Evolutionary conservation across 1,140 invertebrate species (phyloP), one percentile per base, ranked within the genome.

Genomic region (Laodelphax striatellus): DNA sequence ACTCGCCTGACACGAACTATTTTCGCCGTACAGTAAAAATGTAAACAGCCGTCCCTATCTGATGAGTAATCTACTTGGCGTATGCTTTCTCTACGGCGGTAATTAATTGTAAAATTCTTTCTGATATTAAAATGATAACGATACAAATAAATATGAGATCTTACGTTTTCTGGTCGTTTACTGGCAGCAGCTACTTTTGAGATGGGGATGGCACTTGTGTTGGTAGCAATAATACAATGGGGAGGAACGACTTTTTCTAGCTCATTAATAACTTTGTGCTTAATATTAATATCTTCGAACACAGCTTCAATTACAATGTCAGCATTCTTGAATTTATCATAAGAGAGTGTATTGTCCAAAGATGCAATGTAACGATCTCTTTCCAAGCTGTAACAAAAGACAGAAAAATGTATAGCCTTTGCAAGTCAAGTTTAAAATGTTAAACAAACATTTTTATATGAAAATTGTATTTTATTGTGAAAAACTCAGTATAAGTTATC

Each of bases 221-320:
- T 99, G 8, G 95, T 92, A 0, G 97, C 97, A 69, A 99, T 87
- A 52, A 99, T 82, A 70, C 95, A 98, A 71, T 99, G 84, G 62
- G 86, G 79, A 3, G 92, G 87, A 21, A 94, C 84, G 34, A 87
- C 81, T 52, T 84, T 78, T 77, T 98, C 96, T 9, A 98, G 80
- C 76, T 99, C 97, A 73, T 97, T 91, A 46, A 99, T 88, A 11
- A 99, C 95, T 75, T 87, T 90, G 72, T 99, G 97, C 75, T 99
- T 99, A 52, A 98, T 82, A 59, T 83, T 85, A 50, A 99, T 77
- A 75, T 99, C 92, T 76, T 99, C 97, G 76, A 99, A 99, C 5
- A 99, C 97, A 56, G 97, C 97, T 79, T 99, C 97, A 68, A 99
- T 97, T 0, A 99, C 88, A 70, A 99, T 87, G 75, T 99, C 97